Evolutionary conservation across 2,888 invertebrate species (phyloP), one percentile per base, ranked within the genome.

Genomic region (Scotopteryx bipunctaria): DNA sequence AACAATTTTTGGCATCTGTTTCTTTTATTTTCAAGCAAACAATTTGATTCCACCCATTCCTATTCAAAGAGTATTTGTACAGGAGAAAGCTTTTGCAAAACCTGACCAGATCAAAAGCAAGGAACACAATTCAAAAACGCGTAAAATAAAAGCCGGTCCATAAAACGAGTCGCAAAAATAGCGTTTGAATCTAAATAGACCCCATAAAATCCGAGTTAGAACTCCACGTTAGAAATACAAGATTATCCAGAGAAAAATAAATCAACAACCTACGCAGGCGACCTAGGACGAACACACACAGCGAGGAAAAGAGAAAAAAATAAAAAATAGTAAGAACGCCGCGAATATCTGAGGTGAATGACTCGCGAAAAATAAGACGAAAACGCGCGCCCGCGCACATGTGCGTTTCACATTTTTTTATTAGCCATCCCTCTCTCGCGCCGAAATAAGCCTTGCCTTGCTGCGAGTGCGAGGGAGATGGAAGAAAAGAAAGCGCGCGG

Each of bases 361-460:
- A 87, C 83, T 86, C 77, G 81, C 86, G 80, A 90, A 90, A 88
- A 89, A 86, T 78, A 89, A 87, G 79, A 85, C 85, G 81, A 88
- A 86, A 74, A 78, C 73, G 64, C 67, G 71, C 81, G 76, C 82
- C 63, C 74, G 82, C 80, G 86, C 90, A 89, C 88, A 88, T 88
- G 86, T 88, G 87, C 83, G 86, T 86, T 80, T 81, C 71, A 76
- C 81, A 81, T 86, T 87, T 89, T 90, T 89, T 89, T 86, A 82
- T 64, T 63, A 63, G 59, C 79, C 62, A 57, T 88, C 89, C 73
- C 80, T 67, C 63, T 88, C 86, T 71, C 67, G 76, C 81, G 74
- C 82, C 85, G 73, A 86, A 87, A 87, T 82, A 71, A 79, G 75
- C 57, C 57, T 50, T 62, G 59, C 59, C 59, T 40, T 29, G 56